Percentiles rank a stretch among this genome's conserved stretches.
phyloP scores from a whole-genome alignment of 2,113 vertebrate genomes.

The Takifugu flavidus region DNA sequence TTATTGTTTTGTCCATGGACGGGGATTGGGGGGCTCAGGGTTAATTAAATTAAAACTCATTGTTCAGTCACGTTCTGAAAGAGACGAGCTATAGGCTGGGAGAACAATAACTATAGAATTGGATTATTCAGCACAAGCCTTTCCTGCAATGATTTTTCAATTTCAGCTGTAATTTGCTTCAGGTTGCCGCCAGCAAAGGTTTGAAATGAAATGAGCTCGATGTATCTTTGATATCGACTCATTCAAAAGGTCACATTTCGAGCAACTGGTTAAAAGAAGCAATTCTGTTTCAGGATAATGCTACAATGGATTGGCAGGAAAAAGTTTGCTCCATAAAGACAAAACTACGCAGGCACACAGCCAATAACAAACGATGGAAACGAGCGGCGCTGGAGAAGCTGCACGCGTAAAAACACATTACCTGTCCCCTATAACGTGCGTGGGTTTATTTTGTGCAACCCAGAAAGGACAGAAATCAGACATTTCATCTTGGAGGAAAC shows the following conservation, averaged over 20 bases:
- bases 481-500: slow-evolving; percentile 42
- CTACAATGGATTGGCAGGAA: too few relatives aligned
- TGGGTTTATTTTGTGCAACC: not conserved
- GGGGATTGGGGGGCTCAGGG: slow-evolving; percentile 63
- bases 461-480: not conserved
- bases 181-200: not conserved
- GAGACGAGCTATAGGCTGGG: slow-evolving; percentile 17
- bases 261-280: too few relatives aligned
- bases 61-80: slow-evolving; percentile 41
- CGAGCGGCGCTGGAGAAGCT: not conserved
- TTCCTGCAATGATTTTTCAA: slow-evolving; percentile 11
- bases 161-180: slow-evolving; percentile 9
- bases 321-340: too few relatives aligned
- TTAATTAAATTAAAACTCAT: slow-evolving; percentile 69
- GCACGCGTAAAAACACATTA: not conserved
- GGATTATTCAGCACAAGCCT: slow-evolving; percentile 11
- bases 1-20: slow-evolving; percentile 55
- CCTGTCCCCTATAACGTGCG: not conserved
- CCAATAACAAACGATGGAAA: not conserved
- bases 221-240: too few relatives aligned
- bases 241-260: not conserved
- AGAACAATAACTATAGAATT: slow-evolving; percentile 37
- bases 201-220: too few relatives aligned
- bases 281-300: too few relatives aligned
- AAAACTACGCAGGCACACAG: not conserved